Base-by-base conservation (phyloP, 2,113 vertebrate species). In the Carassius gibelio region DNA sequence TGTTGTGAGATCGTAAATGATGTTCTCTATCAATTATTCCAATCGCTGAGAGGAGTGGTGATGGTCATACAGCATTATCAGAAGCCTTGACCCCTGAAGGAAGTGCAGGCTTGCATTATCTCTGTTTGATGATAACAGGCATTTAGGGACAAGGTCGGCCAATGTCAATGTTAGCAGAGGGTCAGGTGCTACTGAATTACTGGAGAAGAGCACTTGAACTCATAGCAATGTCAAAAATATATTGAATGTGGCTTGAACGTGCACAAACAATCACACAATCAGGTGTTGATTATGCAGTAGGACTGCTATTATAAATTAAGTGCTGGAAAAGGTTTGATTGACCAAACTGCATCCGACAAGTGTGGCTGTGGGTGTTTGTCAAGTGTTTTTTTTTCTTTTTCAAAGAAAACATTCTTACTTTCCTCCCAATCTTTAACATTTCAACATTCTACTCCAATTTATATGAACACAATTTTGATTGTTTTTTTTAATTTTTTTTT, bases 11-110 rank as follows among this genome's bases (percentile, higher is more conserved):
- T 74, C 57, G 52, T 78, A 66, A 21, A 38, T 21, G 19, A 17
- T 36, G 42, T 75, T 86, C 84, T 66, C 79, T 82, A 79, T 84
- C 68, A 82, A 59, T 89, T 88, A 89, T 76, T 71, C 50, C 85
- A 84, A 75, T 88, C 78, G 87, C 62, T 78, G 57, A 36, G 38
- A 30, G 69, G 84, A 82, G 61, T 69, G 48, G 38, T 85, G 85
- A 84, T 83, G 76, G 42, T 61, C 66, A 45, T 86, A n/a, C 69
- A 81, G 34, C 82, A 38, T 75, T 83, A 69, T 71, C 48, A 87
- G 84, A 83, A 48, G 50, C 59, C 34, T 74, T 34, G 75, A 83
- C 34, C 78, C 84, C 62, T 78, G 50, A 78, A 71, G 84, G 57
- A 88, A 66, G 80, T 82, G 86, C 23, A 76, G 77, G 82, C 81